A percentile compares a stretch with the other conserved stretches of the same genome.
These are phyloP conservation scores for Amblyornis subalaris DNA, from an alignment of 2,113 vertebrate genomes.

Conservation along the genomic window DNA sequence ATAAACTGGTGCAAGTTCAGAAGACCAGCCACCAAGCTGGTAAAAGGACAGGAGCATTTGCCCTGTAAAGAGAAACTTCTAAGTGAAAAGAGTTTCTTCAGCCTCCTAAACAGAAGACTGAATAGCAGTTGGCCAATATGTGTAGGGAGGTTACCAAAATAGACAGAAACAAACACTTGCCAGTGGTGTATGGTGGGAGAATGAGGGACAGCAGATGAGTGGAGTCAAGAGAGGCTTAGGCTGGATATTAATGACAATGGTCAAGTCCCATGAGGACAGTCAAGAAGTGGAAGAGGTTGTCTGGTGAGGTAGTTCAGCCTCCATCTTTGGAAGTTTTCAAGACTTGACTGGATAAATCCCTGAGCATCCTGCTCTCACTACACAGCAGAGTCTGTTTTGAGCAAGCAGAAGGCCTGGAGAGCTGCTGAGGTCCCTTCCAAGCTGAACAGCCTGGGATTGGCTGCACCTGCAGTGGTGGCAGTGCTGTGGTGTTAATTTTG, in stretches of 20 bases:
- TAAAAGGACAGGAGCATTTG: neutral
- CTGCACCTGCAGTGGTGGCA: neutral
- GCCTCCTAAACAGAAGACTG: neutral
- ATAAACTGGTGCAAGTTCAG: neutral
- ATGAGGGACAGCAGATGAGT: neutral
- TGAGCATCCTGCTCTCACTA: neutral
- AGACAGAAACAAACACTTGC: neutral
- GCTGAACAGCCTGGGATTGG: rapidly evolving
- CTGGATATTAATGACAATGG: neutral
- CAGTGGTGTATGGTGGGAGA: neutral
- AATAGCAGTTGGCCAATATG: neutral
- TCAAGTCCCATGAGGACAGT: neutral
- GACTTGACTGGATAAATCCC: neutral
- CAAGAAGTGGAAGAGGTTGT: neutral
- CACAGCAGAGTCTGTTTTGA: neutral
- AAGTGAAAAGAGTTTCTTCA: neutral
- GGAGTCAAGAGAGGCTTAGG: neutral
- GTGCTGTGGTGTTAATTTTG: neutral
- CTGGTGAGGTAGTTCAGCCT: neutral
- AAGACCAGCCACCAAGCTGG: neutral
- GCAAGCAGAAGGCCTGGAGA: neutral
- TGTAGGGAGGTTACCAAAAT: neutral
- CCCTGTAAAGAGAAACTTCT: neutral
- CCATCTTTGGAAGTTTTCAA: neutral
- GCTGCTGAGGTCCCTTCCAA: neutral